Conservation (phyloP, 2,797 vertebrate genomes). For the Malurus splendens region DNA sequence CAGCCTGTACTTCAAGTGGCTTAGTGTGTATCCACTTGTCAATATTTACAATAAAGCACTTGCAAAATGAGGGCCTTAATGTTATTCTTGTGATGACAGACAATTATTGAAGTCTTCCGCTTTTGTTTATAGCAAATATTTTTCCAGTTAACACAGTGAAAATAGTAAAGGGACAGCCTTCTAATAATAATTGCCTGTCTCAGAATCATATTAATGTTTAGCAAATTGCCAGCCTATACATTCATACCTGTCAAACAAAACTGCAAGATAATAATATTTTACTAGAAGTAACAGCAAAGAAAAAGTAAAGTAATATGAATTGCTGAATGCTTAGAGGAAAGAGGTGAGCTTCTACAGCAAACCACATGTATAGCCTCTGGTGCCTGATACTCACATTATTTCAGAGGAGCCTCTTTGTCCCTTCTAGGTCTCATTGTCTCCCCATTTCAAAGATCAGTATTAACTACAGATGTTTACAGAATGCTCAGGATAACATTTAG, state of each 20-base stretch:
- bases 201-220: neutral
- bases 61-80: neutral
- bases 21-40: neutral
- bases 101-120: neutral
- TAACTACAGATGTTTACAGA: neutral
- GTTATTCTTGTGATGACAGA: neutral
- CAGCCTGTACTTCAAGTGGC: neutral
- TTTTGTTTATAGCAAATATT: neutral
- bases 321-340: neutral
- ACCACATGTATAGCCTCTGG: neutral
- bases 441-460: neutral
- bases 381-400: neutral
- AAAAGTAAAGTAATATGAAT: neutral
- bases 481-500: neutral
- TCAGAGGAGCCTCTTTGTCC: neutral
- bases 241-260: neutral
- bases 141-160: neutral
- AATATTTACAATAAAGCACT: neutral
- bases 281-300: neutral
- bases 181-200: neutral
- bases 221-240: neutral
- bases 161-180: neutral
- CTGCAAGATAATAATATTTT: fast-evolving
- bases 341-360: neutral
- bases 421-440: neutral